phyloP scores from a whole-genome alignment of 2,797 vertebrate species.

The Arrhamphus sclerolepis region DNA sequence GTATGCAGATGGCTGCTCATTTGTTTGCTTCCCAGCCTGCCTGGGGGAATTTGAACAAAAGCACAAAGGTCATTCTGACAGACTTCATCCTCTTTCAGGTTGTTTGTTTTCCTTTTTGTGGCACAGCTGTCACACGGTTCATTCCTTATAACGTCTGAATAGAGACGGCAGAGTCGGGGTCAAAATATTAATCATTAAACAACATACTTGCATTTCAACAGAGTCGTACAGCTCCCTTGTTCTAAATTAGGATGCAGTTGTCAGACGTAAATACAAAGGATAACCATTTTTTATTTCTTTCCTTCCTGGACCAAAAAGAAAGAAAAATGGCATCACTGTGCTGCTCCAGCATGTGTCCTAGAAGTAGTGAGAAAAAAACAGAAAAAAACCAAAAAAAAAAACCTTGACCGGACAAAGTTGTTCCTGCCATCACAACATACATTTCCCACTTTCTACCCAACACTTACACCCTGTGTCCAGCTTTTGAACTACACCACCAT shows the following conservation, averaged over 20 bases:
- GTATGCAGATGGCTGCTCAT: constrained; percentile 46
- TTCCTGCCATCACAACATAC: not conserved
- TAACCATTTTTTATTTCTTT: not conserved
- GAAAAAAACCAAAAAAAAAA: constrained; percentile 9
- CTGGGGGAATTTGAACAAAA: constrained; percentile 55
- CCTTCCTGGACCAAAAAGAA: not conserved
- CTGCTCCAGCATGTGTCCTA: constrained; percentile 24
- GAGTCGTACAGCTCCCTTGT: not conserved
- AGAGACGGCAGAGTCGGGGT: constrained; percentile 2
- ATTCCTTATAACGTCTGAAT: constrained; percentile 17
- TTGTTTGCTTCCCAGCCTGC: constrained; percentile 62
- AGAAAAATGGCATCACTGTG: not conserved
- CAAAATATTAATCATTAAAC: constrained; percentile 23
- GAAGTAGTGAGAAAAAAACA: not conserved
- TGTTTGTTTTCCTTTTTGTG: constrained; percentile 45
- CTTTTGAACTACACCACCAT: constrained; percentile 59
- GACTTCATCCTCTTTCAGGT: constrained; percentile 47
- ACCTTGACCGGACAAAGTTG: constrained; percentile 45
- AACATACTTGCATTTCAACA: not conserved
- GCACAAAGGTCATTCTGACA: constrained; percentile 67
- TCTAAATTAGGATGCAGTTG: not conserved
- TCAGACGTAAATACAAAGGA: not conserved
- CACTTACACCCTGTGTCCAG: constrained; percentile 74
- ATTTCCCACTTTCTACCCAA: constrained; percentile 46
- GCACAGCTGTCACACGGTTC: constrained; percentile 11